phyloP scores from a whole-genome alignment of 2,888 invertebrate genomes.

The Siphlonurus alternatus region DNA sequence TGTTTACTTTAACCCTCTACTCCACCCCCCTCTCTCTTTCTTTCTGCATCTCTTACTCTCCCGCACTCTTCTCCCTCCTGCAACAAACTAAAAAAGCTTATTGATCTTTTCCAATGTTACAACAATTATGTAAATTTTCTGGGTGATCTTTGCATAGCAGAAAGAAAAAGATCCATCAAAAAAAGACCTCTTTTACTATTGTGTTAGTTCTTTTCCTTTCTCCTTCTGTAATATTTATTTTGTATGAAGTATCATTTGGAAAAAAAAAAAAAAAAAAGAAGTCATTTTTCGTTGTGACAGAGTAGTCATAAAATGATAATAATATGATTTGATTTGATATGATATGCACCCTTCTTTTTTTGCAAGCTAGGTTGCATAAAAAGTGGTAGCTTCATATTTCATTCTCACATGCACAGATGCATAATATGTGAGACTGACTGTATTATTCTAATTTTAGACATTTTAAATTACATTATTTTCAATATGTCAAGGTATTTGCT shows the following conservation, averaged over 20 bases:
- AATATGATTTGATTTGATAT: background rate
- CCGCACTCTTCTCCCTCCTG: no score
- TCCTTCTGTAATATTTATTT: background rate
- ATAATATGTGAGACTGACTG: no score
- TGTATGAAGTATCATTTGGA: background rate
- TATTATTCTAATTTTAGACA: no score
- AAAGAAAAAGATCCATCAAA: background rate
- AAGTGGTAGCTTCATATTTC: no score
- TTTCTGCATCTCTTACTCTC: no score
- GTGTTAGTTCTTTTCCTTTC: background rate
- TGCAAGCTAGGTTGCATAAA: no score
- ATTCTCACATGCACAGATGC: no score
- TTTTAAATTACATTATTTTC: no score
- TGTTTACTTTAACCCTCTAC: no score
- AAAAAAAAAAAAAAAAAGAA: background rate
- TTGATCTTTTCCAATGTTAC: background rate
- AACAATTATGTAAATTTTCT: background rate
- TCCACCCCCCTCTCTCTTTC: no score
- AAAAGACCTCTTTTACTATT: background rate
- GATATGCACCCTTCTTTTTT: background rate
- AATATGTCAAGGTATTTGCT: no score
- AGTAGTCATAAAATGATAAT: background rate
- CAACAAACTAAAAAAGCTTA: background rate
- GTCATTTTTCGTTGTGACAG: background rate
- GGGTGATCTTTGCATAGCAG: background rate